A percentile compares a stretch with the other conserved stretches of the same genome.
phyloP scores from a whole-genome alignment of 1,140 invertebrate species.

The Drosophila erecta region DNA sequence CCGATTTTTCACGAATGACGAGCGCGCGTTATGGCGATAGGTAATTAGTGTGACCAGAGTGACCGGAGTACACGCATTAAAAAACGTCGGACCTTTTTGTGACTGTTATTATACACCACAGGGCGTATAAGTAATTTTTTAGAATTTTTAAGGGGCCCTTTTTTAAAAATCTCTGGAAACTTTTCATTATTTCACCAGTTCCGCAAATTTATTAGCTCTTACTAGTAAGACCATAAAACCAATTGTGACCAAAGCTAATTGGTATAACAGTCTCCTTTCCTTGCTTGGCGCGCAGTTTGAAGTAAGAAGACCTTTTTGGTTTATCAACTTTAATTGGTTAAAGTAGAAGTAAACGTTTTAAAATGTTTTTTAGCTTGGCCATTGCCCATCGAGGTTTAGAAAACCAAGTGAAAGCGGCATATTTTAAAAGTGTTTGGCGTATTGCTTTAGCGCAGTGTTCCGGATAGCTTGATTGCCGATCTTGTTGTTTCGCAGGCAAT shows the following conservation, averaged over 20 bases:
- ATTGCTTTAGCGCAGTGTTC: background rate
- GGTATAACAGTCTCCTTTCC: background rate
- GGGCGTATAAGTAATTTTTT: too few species aligned
- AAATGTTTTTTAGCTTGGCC: background rate
- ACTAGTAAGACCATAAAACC: background rate
- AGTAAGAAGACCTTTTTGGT: background rate
- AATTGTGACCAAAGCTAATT: background rate
- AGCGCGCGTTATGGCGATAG: background rate
- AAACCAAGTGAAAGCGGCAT: background rate
- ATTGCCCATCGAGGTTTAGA: background rate
- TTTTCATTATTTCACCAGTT: too few species aligned
- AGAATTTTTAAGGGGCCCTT: too few species aligned
- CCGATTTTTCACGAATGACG: constrained; percentile 65
- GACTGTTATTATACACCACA: too few species aligned
- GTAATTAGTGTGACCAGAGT: background rate
- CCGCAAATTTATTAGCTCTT: background rate
- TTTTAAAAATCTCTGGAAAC: too few species aligned
- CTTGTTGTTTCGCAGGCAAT: constrained; percentile 26
- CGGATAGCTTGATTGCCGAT: background rate
- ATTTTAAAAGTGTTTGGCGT: too few species aligned
- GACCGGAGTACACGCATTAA: background rate
- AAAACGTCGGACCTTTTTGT: background rate
- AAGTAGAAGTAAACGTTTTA: background rate
- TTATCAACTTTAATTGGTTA: constrained; percentile 2
- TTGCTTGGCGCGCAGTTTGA: background rate